Evolutionary conservation across 2,113 vertebrate genomes (phyloP).

Genomic region (Archilochus colubris): DNA sequence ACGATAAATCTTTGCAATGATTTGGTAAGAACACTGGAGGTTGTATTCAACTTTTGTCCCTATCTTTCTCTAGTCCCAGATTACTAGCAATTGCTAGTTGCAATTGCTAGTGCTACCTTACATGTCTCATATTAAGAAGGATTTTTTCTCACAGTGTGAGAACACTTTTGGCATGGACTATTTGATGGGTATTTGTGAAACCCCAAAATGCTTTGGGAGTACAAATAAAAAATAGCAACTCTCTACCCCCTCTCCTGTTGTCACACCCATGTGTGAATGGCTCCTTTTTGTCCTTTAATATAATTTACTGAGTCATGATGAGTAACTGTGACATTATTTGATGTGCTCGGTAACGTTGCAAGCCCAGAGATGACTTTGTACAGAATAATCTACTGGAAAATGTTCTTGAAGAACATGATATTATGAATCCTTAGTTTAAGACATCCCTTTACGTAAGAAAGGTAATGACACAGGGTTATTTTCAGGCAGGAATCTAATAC

Average conservation of each 20-base stretch:
- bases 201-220: neutral
- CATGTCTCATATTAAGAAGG: neutral
- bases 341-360: neutral
- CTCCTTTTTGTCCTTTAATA: neutral
- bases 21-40: neutral
- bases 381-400: neutral
- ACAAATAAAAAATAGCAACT: neutral
- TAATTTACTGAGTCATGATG: neutral
- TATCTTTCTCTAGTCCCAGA: neutral
- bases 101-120: neutral
- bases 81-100: neutral
- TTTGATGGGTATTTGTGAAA: neutral
- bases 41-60: neutral
- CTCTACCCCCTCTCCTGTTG: neutral
- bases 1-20: neutral
- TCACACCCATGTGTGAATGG: neutral
- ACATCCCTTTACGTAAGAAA: neutral
- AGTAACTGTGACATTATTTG: neutral
- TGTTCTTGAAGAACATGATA: neutral
- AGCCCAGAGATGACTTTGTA: neutral
- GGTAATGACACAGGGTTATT: neutral
- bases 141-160: neutral
- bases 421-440: neutral
- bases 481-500: neutral
- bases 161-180: neutral